These are phyloP conservation scores for Tillus elongatus DNA, from an alignment of 2,888 invertebrate species.

Conservation along the genomic window DNA sequence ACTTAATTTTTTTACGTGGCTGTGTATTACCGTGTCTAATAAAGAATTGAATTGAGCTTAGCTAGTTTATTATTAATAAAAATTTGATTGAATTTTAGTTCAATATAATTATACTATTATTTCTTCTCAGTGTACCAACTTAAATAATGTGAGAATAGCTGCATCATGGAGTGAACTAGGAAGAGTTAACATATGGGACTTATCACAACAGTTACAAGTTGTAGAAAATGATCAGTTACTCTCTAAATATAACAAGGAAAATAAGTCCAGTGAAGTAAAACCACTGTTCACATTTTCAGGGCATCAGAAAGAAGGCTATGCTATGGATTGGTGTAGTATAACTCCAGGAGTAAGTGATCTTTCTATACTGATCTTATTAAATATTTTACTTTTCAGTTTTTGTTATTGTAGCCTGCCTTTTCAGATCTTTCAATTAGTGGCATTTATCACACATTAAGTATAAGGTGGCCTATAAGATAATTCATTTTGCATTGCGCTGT, in stretches of 20 bases:
- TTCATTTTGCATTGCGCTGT: too few species aligned
- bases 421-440: too few species aligned
- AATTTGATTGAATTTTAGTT: too few species aligned
- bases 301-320: constrained; percentile 90
- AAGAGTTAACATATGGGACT: constrained; percentile 85
- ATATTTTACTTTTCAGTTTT: too few species aligned
- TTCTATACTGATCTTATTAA: constrained; percentile 5
- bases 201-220: constrained; percentile 69
- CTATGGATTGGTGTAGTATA: constrained; percentile 83
- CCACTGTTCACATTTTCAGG: constrained; percentile 85
- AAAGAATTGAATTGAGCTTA: too few species aligned
- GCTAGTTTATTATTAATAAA: too few species aligned
- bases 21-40: too few species aligned
- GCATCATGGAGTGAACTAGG: constrained; percentile 96
- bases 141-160: constrained; percentile 61
- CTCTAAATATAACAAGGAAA: constrained; percentile 54
- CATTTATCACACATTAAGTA: too few species aligned
- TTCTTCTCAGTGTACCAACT: constrained; percentile 46
- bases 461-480: too few species aligned
- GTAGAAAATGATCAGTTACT: constrained; percentile 62
- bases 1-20: too few species aligned
- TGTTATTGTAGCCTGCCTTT: too few species aligned
- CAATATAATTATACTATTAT: too few species aligned
- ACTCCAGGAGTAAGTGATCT: constrained; percentile 57
- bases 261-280: constrained; percentile 44